Conservation (phyloP, 2,113 vertebrate genomes). For the Gasterosteus aculeatus region DNA sequence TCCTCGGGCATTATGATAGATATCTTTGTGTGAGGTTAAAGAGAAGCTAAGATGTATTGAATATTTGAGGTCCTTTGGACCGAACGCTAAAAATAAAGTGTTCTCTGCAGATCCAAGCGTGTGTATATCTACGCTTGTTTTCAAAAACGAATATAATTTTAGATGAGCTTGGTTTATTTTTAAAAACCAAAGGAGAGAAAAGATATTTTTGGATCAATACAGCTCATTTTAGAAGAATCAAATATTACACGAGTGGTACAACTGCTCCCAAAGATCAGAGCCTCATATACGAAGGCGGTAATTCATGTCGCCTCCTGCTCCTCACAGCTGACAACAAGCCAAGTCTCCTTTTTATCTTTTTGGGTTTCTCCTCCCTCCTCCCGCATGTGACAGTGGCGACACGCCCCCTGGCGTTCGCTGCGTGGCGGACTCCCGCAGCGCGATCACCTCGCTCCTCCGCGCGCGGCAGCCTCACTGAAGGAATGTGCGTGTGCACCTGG, state of each 20-base stretch:
- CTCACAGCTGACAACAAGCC: neutral
- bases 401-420: slow-evolving; percentile 77
- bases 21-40: slow-evolving; percentile 22
- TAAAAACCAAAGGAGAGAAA: neutral
- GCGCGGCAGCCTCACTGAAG: slow-evolving; percentile 71
- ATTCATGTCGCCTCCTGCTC: neutral
- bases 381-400: slow-evolving; percentile 52
- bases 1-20: neutral
- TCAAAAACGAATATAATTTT: neutral
- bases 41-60: neutral
- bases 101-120: neutral
- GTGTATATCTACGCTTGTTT: neutral
- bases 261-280: neutral
- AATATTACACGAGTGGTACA: neutral
- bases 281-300: neutral
- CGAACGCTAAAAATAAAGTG: neutral
- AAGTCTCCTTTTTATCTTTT: neutral
- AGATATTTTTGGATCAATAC: slow-evolving; percentile 1
- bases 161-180: slow-evolving; percentile 4
- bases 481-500: slow-evolving; percentile 62
- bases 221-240: neutral
- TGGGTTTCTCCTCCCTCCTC: too few species aligned
- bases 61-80: neutral
- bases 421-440: slow-evolving; percentile 58
- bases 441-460: slow-evolving; percentile 68